A percentile compares a stretch with the other conserved stretches of the same genome.
phyloP scores from a whole-genome alignment of 2,113 vertebrate species.

The Chaenocephalus aceratus region DNA sequence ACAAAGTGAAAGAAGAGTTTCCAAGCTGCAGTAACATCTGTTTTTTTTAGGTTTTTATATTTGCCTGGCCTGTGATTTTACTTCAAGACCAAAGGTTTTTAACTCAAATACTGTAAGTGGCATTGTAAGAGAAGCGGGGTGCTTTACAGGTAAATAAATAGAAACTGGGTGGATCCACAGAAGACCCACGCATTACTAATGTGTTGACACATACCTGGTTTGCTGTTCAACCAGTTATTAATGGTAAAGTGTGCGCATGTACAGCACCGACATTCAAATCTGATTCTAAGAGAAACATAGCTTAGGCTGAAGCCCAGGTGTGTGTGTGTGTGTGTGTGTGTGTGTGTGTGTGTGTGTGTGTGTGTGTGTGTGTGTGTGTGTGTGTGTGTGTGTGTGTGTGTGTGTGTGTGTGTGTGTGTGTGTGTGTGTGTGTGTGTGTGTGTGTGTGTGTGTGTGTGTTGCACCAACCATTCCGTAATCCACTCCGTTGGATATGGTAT shows the following conservation, averaged over 20 bases:
- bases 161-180: not conserved
- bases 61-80: not conserved
- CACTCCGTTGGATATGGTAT: conserved; percentile 93
- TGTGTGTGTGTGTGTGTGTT: conserved; percentile 4
- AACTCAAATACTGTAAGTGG: not conserved
- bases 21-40: not conserved
- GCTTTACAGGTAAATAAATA: not conserved
- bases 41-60: not conserved
- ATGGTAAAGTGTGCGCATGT: not conserved
- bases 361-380: conserved; percentile 13
- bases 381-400: not conserved
- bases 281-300: not conserved
- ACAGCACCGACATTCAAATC: not conserved
- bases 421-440: conserved; percentile 7
- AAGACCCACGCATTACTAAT: not conserved
- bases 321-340: conserved; percentile 4
- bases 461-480: conserved; percentile 94
- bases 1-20: not conserved
- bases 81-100: not conserved
- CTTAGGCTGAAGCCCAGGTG: not conserved
- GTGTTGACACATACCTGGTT: not conserved
- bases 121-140: not conserved
- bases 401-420: conserved; percentile 7
- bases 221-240: not conserved
- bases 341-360: not conserved